Base-by-base conservation (phyloP, 2,113 vertebrate species). In the Antennarius striatus region DNA sequence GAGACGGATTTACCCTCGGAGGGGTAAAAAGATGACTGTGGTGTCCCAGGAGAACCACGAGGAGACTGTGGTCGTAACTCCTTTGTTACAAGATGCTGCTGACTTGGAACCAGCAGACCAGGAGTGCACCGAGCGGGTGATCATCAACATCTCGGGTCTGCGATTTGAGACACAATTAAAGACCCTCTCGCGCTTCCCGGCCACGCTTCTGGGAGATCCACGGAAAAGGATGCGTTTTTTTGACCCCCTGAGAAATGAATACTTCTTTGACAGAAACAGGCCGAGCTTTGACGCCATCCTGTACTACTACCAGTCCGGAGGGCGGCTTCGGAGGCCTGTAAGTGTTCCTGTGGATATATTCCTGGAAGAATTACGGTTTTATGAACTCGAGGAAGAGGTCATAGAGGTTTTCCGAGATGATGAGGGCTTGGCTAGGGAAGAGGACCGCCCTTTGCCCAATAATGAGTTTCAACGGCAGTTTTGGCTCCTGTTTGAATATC, bases 221-320 rank as follows among this genome's bases (percentile, higher is more conserved):
- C 86, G 92, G 53, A 96, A 95, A 86, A 89, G 96, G 54, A 95
- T 95, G 75, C 95, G 96, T 28, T 98, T 95, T 86, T 98, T 96
- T 54, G 96, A 98, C 80, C 95, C 95, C 0, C 86, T 96, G 65
- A 90, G 95, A 58, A 97, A 98, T 12, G 96, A 98, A 68, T 98
- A 96, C 86, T 98, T 98, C 87, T 98, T 98, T 54, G 96, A 98
- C 88, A 92, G 96, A 56, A 96, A 97, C 89, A 92, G 96, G 39
- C 94, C 95, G 48, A 96, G 96, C 90, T 98, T 98, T 62, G 96
- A 98, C 14, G 95, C 93, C 55, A 95, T 98, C 77, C 94, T 98
- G 6, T 96, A 98, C 71, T 98, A 95, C 52, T 98, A 98, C 79
- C 96, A 98, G 84, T 98, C 96, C 0, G 96, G 96, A 0, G 96